Evolutionary conservation across 2,888 invertebrate species (phyloP).

Genomic region (Eilema sororculum): DNA sequence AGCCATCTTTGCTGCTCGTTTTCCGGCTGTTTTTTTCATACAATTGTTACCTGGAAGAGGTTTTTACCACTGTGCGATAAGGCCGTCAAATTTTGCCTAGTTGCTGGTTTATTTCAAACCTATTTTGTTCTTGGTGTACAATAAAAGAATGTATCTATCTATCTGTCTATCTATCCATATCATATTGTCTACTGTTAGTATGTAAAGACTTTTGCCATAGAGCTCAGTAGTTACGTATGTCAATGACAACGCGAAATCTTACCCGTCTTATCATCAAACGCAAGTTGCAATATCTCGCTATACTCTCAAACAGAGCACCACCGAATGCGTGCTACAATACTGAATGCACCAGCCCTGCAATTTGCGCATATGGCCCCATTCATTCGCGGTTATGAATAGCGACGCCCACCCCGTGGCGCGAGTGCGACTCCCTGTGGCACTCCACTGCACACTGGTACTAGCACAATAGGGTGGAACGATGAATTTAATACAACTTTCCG

Average conservation of each 20-base stretch:
- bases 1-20: no score
- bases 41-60: no score
- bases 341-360: conserved; percentile 60
- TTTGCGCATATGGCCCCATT: conserved; percentile 69
- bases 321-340: conserved; percentile 40
- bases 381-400: conserved; percentile 63
- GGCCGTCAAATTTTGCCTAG: no score
- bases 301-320: conserved; percentile 30
- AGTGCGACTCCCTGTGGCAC: conserved; percentile 46
- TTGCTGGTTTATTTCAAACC: no score
- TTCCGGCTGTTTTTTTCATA: no score
- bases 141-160: background rate
- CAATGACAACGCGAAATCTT: conserved; percentile 32
- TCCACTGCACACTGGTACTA: conserved; percentile 38
- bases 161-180: background rate
- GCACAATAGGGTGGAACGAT: conserved; percentile 59
- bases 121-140: no score
- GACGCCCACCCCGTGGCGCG: conserved; percentile 48
- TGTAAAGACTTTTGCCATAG: conserved; percentile 26
- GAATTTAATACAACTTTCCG: conserved; percentile 58
- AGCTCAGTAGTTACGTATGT: background rate
- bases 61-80: no score
- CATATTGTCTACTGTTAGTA: conserved; percentile 32
- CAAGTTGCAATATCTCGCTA: no score
- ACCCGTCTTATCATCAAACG: conserved; percentile 34